Evolutionary conservation across 2,113 vertebrate genomes (phyloP), one percentile per base, ranked within the genome.

Genomic region (Lasiurus cinereus): DNA sequence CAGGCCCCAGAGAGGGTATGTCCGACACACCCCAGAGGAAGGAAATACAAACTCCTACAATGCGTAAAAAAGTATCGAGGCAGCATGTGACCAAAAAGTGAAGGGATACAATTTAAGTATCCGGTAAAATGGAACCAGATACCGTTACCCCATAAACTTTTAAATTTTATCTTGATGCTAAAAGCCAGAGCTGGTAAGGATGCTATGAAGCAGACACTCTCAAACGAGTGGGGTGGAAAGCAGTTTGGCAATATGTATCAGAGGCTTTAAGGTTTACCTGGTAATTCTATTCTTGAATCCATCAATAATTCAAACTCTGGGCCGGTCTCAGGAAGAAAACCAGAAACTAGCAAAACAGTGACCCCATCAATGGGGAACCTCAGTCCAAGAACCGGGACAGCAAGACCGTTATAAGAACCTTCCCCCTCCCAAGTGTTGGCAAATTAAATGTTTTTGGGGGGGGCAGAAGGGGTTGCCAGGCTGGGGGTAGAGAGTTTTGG

Each of bases 121-220:
- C n/a, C 31, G 62, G n/a, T 56, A 76, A 94, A 95, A 66, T 59
- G 69, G 22, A 89, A 76, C 83, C 79, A 83, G 83, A 24, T 62
- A 85, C n/a, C 56, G 46, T 29, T 89, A 86, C 12, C 76, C 83
- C 77, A 39, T 64, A 52, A 91, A 82, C 67, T 13, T 10, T 36
- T 36, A 79, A 15, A 22, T 1, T 11, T 76, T 62, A 67, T 67
- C 70, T 94, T 64, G 77, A 76, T 56, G 66, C 66, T 79, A 86
- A 95, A 82, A 64, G 54, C n/a, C 43, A 91, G 64, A 90, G 69
- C 59, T 79, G 56, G 50, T 64, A 86, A 84, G 27, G 54, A 77
- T 83, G 69, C 86, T 93, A n/a, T 77, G 69, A 93, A 94, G 92
- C 33, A 84, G 54, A 16, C 66, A 76, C 73, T 83, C 66, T 90